Percentiles rank a stretch among this genome's conserved stretches.
These are phyloP conservation scores for Columba guinea DNA, from an alignment of 2,797 vertebrate genomes.

Conservation along the genomic window DNA sequence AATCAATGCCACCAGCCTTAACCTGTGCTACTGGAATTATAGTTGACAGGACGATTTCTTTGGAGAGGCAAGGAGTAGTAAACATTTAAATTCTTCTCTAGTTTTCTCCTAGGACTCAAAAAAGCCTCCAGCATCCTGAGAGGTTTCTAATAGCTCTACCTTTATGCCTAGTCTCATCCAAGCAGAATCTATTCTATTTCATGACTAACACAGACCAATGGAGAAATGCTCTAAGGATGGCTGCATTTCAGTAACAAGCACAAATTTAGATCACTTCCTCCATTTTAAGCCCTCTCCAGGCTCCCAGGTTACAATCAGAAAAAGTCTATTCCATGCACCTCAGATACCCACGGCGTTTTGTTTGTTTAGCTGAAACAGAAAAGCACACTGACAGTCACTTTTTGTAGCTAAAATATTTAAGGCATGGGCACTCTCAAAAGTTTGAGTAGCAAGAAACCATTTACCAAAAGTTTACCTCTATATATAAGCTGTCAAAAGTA, in stretches of 20 bases:
- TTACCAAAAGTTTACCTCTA: neutral
- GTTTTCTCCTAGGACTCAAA: neutral
- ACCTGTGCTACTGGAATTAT: neutral
- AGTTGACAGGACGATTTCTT: neutral
- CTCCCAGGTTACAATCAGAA: neutral
- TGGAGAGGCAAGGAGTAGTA: neutral
- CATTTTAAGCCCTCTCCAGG: neutral
- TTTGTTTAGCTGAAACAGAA: neutral
- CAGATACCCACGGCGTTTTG: neutral
- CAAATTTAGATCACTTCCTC: neutral
- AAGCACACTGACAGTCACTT: neutral
- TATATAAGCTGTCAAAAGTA: neutral
- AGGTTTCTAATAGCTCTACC: neutral
- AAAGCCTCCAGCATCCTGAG: neutral
- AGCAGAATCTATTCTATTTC: neutral
- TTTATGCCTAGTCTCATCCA: neutral
- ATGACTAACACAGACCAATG: rapidly evolving
- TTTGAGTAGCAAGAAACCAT: neutral
- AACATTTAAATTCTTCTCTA: neutral
- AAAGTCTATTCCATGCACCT: neutral
- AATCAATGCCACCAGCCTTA: neutral
- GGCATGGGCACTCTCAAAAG: neutral
- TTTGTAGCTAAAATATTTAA: neutral
- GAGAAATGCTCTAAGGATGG: neutral
- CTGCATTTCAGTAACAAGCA: neutral